Evolutionary conservation across 2,888 invertebrate species (phyloP), one percentile per base, ranked within the genome.

Genomic region (Mythimna vitellina): DNA sequence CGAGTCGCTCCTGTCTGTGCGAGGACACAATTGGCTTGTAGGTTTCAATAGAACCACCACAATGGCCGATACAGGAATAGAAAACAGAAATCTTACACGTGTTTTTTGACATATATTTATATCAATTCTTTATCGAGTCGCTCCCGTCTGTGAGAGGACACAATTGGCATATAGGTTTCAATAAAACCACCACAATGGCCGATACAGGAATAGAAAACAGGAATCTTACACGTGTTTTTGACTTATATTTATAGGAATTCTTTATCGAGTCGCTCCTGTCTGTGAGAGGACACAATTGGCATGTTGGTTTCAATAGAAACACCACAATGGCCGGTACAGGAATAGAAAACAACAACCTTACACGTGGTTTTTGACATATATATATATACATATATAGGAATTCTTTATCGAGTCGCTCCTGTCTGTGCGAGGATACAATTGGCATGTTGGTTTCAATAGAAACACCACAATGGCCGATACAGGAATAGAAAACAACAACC

Each of bases 301-400:
- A n/a, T n/a, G n/a, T n/a, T n/a, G n/a, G n/a, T n/a, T n/a, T n/a
- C n/a, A n/a, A n/a, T n/a, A n/a, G n/a, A n/a, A n/a, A n/a, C n/a
- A n/a, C n/a, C 42, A 17, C 42, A 65, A 42, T 46, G 32, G n/a
- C 17, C 20, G n/a, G 10, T 20, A 10, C n/a, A 25, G 12, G 5
- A 53, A 42, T 57, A 35, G 4, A 12, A 65, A 78, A n/a, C 25
- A 54, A 7, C 65, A 38, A 53, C 7, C 17, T 72, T 35, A 5
- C 20, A 46, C 12, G 49, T 60, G 9, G 49, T 54, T 7, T 29
- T 56, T 29, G 17, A 70, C 22, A 54, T n/a, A n/a, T n/a, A n/a
- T n/a, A n/a, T n/a, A n/a, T 64, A 67, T n/a, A n/a, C 65, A 73
- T 72, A n/a, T 54, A 32, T 35, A 46, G 57, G 35, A 51, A 70